These are phyloP conservation scores for Globia sparganii DNA, from an alignment of 2,888 invertebrate species.

Conservation along the genomic window DNA sequence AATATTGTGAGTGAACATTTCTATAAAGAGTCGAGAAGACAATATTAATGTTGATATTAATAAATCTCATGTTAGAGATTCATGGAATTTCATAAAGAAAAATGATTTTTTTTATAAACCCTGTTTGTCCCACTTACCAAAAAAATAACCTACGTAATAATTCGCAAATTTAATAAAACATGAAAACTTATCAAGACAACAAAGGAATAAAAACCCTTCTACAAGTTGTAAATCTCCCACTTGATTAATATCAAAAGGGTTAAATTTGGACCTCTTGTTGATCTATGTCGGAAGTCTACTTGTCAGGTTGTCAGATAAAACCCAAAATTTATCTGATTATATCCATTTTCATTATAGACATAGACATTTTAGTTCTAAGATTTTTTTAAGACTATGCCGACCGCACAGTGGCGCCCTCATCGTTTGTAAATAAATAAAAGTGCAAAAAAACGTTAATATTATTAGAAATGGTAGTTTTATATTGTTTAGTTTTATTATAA, in stretches of 20 bases:
- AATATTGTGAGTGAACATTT: background rate
- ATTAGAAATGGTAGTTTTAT: too few species aligned
- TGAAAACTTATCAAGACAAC: background rate
- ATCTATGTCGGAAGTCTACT: constrained; percentile 26
- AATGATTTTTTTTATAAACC: background rate
- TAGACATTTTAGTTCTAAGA: background rate
- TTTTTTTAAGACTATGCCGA: too few species aligned
- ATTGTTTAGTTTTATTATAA: too few species aligned
- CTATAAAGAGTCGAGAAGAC: background rate
- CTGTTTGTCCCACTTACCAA: background rate
- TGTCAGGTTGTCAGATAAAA: constrained; percentile 22
- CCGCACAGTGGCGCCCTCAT: too few species aligned
- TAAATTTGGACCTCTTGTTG: background rate
- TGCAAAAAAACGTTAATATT: too few species aligned
- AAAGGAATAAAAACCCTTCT: constrained; percentile 1
- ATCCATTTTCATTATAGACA: constrained; percentile 1
- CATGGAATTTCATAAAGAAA: background rate
- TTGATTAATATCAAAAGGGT: constrained; percentile 43
- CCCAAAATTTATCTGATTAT: constrained; percentile 2
- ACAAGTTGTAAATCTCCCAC: constrained; percentile 16
- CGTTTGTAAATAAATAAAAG: too few species aligned
- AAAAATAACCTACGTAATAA: background rate
- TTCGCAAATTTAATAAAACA: background rate
- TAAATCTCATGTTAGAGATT: background rate
- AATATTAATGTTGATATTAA: background rate